phyloP scores from a whole-genome alignment of 2,888 invertebrate genomes.

The Cephus runcator region DNA sequence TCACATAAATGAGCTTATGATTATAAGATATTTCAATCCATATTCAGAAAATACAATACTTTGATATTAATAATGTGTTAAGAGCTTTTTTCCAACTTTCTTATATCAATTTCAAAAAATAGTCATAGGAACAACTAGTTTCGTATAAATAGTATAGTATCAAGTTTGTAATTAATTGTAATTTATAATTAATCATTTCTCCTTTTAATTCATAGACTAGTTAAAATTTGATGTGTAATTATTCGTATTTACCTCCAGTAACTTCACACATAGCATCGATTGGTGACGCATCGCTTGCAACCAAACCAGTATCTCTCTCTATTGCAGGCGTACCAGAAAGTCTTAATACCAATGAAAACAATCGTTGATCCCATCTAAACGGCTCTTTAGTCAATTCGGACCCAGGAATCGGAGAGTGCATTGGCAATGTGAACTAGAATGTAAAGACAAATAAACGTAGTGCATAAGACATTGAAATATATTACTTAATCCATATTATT shows the following conservation, averaged over 20 bases:
- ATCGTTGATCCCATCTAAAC: constrained; percentile 99
- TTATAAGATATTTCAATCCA: too few species aligned
- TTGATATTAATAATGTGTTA: too few species aligned
- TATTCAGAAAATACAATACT: too few species aligned
- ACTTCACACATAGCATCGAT: constrained; percentile 99
- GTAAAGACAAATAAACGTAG: neutral
- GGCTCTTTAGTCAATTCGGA: constrained; percentile 97
- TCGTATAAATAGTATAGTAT: neutral
- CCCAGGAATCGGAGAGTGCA: constrained; percentile 94
- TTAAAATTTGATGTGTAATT: neutral
- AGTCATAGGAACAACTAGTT: neutral
- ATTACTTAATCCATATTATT: neutral
- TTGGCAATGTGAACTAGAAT: constrained; percentile 84
- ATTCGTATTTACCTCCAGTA: constrained; percentile 80
- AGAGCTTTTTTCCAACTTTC: too few species aligned
- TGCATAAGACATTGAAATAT: neutral
- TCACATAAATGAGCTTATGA: too few species aligned
- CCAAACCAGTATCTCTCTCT: constrained; percentile 86
- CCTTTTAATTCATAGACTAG: neutral
- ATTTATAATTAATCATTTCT: neutral
- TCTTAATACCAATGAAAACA: constrained; percentile 94
- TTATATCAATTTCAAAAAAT: neutral
- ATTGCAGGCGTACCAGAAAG: constrained; percentile 91
- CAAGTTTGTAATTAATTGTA: neutral
- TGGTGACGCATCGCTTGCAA: constrained; percentile 93